phyloP scores from a whole-genome alignment of 1,140 invertebrate species.

The Gonioctena quinquepunctata region DNA sequence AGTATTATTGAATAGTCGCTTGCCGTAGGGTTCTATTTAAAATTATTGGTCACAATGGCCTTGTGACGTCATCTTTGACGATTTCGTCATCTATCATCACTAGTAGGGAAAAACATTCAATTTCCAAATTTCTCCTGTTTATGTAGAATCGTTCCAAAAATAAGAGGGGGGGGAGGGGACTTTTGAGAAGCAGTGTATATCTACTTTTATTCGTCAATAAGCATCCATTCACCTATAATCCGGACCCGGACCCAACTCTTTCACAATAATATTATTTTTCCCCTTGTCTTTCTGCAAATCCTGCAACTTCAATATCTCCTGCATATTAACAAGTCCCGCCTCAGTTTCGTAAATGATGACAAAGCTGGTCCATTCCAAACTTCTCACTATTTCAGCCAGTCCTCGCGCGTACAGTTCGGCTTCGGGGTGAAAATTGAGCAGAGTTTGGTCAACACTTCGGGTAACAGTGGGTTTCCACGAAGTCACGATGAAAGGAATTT shows the following conservation, averaged over 20 bases:
- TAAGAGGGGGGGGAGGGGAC: no score
- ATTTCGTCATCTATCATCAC: no score
- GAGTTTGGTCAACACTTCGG: neutral
- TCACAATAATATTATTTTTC: slow-evolving; percentile 62
- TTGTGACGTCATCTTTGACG: no score
- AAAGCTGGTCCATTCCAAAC: slow-evolving; percentile 79
- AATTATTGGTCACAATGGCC: no score
- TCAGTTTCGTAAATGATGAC: slow-evolving; percentile 84
- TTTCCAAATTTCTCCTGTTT: no score
- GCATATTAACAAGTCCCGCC: slow-evolving; percentile 76
- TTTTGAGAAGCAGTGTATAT: no score
- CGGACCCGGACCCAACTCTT: slow-evolving; percentile 62
- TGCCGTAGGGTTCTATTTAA: no score
- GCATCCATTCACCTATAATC: slow-evolving; percentile 62
- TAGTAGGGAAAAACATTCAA: no score
- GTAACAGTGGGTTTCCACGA: slow-evolving; percentile 62
- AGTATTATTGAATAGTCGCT: no score
- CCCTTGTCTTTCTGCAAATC: slow-evolving; percentile 51
- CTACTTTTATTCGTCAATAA: no score
- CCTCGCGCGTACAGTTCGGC: slow-evolving; percentile 68
- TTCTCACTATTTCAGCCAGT: slow-evolving; percentile 71
- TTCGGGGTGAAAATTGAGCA: slow-evolving; percentile 75
- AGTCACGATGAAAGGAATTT: slow-evolving; percentile 73
- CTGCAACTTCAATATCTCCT: slow-evolving; percentile 78
- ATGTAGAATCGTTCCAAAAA: no score